Percentiles rank a stretch among this genome's conserved stretches.
Evolutionary conservation across 2,113 vertebrate genomes (phyloP).

Genomic region (Sardina pilchardus): DNA sequence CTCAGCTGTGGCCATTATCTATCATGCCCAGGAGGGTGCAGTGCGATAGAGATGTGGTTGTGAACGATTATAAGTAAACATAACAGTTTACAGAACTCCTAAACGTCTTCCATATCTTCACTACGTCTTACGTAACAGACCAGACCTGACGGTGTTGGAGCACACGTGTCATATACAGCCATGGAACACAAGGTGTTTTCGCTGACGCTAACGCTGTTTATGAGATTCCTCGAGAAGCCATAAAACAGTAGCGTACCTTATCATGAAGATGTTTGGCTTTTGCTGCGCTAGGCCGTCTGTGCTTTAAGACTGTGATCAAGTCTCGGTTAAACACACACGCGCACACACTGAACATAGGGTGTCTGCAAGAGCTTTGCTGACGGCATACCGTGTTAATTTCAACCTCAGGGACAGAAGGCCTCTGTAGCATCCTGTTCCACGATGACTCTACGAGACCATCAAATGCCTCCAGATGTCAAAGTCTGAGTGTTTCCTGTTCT

Average conservation of each 20-base stretch:
- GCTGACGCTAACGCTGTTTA: background rate
- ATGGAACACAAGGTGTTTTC: background rate
- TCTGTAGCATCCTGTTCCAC: background rate
- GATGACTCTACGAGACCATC: background rate
- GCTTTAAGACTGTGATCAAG: background rate
- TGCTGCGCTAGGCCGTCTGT: background rate
- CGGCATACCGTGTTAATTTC: background rate
- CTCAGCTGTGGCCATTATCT: no score
- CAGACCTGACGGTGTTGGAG: no score
- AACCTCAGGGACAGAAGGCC: conserved; percentile 6
- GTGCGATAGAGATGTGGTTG: no score
- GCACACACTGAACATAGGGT: background rate
- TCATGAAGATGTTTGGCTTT: background rate
- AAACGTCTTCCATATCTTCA: no score
- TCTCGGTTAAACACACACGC: background rate
- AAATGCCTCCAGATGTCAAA: conserved; percentile 30
- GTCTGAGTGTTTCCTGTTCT: background rate
- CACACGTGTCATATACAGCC: background rate
- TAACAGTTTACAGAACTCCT: no score
- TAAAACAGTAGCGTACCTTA: background rate
- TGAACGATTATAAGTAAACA: no score
- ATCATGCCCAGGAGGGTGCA: no score
- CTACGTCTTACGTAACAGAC: no score
- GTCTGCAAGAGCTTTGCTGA: background rate
- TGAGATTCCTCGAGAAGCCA: background rate